Evolutionary conservation across 2,888 invertebrate species (phyloP), one percentile per base, ranked within the genome.

Genomic region (Phlogophora meticulosa): DNA sequence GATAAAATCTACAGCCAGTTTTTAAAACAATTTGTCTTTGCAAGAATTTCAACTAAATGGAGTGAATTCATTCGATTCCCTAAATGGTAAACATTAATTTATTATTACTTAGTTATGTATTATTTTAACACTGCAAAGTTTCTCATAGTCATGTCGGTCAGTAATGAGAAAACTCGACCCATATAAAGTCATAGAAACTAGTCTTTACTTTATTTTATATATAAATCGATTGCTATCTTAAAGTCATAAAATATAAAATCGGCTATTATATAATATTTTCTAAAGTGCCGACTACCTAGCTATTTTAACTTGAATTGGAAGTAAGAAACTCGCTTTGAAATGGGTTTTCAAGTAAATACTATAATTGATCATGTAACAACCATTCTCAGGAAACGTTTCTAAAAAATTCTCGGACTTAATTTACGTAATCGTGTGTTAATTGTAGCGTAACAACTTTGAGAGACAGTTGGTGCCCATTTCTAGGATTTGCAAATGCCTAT

Each of bases 401-500:
- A 57, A 76, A 53, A 65, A 63, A 28, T 4, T 5, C 36, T 53
- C 55, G 68, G 70, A 60, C 72, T 71, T 78, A 66, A 66, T 72
- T 73, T 70, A 81, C 63, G 59, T 76, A 81, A 82, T 69, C 36
- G 43, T 56, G 72, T 72, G 72, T 72, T 67, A 81, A 74, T 59
- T 62, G 36, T 68, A 71, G 43, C 11, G 46, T 67, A 57, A 70
- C 65, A 58, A 63, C 22, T 67, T 56, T 61, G 36, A 51, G 13
- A 70, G 63, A 76, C 51, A 64, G 20, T 42, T n/a, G 22, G 34
- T 46, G 13, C 46, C 17, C 17, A 49, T 75, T 72, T 67, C 56
- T 63, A 76, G 52, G 51, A 71, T 57, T 56, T 46, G 56, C 72
- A 59, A 46, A 45, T 7, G 11, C 34, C 2, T 0, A 40, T 49